Percentiles rank a stretch among this genome's conserved stretches.
phyloP scores from a whole-genome alignment of 2,113 vertebrate species.

The Alectura lathami region DNA sequence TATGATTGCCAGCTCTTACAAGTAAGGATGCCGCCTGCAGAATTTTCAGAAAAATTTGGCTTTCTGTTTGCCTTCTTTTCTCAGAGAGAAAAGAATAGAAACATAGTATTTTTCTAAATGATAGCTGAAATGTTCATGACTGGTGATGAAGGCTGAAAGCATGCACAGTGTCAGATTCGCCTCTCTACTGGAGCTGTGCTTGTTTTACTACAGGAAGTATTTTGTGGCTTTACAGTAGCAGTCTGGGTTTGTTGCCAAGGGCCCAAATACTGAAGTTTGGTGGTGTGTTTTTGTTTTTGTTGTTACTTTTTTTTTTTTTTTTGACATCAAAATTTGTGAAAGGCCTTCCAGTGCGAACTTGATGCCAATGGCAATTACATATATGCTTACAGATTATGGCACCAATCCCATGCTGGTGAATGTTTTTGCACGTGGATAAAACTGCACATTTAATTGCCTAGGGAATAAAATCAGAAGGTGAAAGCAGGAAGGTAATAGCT shows the following conservation, averaged over 20 bases:
- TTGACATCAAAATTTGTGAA: not conserved
- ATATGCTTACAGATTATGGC: not conserved
- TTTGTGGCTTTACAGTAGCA: constrained; percentile 28
- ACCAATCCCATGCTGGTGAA: constrained; percentile 15
- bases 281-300: not conserved
- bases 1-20: not conserved
- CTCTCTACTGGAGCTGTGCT: not conserved
- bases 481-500: constrained; percentile 8
- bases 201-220: constrained; percentile 8
- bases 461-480: constrained; percentile 20
- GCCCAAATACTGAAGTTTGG: not conserved
- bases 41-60: fast-evolving
- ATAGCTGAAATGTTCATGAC: not conserved
- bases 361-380: constrained; percentile 30
- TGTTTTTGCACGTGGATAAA: constrained; percentile 36
- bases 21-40: not conserved
- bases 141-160: constrained; percentile 17
- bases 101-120: not conserved
- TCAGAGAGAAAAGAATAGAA: not conserved
- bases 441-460: not conserved
- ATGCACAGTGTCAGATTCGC: constrained; percentile 28
- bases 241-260: constrained; percentile 6
- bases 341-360: constrained; percentile 12
- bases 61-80: not conserved
- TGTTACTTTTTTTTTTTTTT: not conserved